phyloP scores from a whole-genome alignment of 2,888 invertebrate genomes.

The Drosophila neotestacea region DNA sequence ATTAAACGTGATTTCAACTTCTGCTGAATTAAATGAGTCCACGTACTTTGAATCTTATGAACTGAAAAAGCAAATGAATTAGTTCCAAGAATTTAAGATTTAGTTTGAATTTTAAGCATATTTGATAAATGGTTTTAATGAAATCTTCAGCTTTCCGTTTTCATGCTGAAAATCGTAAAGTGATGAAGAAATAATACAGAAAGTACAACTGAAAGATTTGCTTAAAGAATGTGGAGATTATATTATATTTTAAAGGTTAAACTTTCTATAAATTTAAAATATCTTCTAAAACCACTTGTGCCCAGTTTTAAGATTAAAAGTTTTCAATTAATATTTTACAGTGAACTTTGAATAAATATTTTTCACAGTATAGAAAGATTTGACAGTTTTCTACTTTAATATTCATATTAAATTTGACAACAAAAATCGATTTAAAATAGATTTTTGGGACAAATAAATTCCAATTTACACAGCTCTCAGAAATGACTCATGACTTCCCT shows the following conservation, averaged over 20 bases:
- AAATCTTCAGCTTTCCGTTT: constrained; percentile 18
- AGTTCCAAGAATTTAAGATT: constrained; percentile 30
- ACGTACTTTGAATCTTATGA: constrained; percentile 3
- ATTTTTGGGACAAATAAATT: not conserved
- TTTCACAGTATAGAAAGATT: too few species aligned
- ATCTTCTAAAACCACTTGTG: too few species aligned
- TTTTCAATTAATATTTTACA: too few species aligned
- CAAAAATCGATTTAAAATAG: not conserved
- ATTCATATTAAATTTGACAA: too few species aligned
- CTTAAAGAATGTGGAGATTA: too few species aligned
- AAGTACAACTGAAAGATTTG: too few species aligned
- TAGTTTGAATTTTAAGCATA: constrained; percentile 5
- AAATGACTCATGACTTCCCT: constrained; percentile 4
- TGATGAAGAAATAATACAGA: not conserved
- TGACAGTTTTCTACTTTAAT: too few species aligned
- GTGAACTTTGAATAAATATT: too few species aligned
- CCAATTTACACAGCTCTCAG: not conserved
- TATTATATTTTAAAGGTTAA: too few species aligned
- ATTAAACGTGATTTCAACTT: constrained; percentile 29
- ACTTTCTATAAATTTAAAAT: too few species aligned
- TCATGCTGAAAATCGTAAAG: not conserved
- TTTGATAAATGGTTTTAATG: constrained; percentile 30
- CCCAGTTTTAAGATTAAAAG: too few species aligned
- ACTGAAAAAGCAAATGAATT: too few species aligned
- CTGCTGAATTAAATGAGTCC: constrained; percentile 12